phyloP scores from a whole-genome alignment of 1,140 invertebrate genomes.

The Tetramorium parvispinum region DNA sequence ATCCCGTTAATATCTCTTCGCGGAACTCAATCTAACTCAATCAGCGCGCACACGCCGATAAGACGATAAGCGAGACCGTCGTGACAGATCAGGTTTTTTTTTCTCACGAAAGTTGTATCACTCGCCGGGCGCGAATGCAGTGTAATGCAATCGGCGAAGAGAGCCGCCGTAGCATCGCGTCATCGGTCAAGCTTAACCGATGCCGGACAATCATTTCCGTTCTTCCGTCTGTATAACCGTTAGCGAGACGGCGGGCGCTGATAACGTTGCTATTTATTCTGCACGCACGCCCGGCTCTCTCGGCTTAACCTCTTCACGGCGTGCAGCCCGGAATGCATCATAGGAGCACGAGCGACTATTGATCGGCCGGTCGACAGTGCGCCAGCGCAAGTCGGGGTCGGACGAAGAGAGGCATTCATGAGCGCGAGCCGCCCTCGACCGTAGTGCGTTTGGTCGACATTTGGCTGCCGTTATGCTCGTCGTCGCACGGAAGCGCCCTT shows the following conservation, averaged over 20 bases:
- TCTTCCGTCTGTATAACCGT: constrained; percentile 26
- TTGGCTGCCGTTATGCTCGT: background rate
- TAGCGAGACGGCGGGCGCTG: constrained; percentile 12
- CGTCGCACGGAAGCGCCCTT: constrained; percentile 46
- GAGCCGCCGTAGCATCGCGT: background rate
- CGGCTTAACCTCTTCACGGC: constrained; percentile 26
- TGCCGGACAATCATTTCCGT: constrained; percentile 43
- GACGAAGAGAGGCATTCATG: background rate
- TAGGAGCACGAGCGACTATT: constrained; percentile 49
- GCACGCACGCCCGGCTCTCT: constrained; percentile 31
- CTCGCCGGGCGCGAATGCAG: background rate
- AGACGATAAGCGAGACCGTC: background rate
- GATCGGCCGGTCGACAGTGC: constrained; percentile 57
- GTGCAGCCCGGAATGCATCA: constrained; percentile 30
- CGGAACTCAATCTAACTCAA: background rate
- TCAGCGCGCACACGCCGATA: background rate
- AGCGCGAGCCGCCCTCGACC: constrained; percentile 39
- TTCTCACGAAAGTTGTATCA: background rate
- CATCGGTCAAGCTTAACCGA: background rate
- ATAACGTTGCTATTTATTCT: constrained; percentile 55
- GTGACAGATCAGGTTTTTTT: background rate
- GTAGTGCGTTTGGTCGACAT: constrained; percentile 16
- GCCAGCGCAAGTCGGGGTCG: constrained; percentile 62
- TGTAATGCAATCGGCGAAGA: background rate
- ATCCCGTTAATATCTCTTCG: background rate